Percentiles rank a stretch among this genome's conserved stretches.
Evolutionary conservation across 2,797 vertebrate species (phyloP).

Genomic region (Cyprinodon diabolis): DNA sequence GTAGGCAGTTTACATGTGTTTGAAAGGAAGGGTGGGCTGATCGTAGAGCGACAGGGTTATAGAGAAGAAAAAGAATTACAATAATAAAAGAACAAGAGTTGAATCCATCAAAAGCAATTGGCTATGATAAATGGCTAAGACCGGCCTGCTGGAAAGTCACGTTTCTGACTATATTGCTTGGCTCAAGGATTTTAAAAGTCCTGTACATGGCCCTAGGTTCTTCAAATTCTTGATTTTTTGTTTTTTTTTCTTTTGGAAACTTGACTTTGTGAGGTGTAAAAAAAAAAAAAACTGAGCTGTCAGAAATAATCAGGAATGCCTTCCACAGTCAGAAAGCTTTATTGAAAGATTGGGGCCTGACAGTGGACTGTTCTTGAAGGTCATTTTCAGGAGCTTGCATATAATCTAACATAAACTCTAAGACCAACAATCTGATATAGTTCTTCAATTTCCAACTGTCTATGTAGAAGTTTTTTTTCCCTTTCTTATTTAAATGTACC

Average conservation of each 20-base stretch:
- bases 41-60: constrained; percentile 53
- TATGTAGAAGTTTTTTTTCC: no score
- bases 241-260: constrained; percentile 29
- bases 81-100: constrained; percentile 4
- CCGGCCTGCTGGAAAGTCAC: constrained; percentile 5
- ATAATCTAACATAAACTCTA: constrained; percentile 15
- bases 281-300: constrained; percentile 40
- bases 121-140: constrained; percentile 12
- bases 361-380: constrained; percentile 10
- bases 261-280: constrained; percentile 25
- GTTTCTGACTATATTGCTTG: constrained; percentile 38
- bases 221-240: constrained; percentile 36
- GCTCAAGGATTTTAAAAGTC: constrained; percentile 49
- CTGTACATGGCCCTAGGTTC: constrained; percentile 39
- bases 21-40: constrained; percentile 48
- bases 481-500: no score
- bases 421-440: neutral
- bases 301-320: constrained; percentile 25
- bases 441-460: neutral
- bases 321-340: constrained; percentile 24
- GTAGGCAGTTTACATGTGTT: constrained; percentile 72
- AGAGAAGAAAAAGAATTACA: constrained; percentile 10
- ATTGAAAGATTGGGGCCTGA: neutral
- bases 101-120: constrained; percentile 20
- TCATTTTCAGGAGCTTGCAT: constrained; percentile 9